These are phyloP conservation scores for Notoglanidium macrostoma DNA, from an alignment of 2,797 vertebrate species.

Conservation along the genomic window DNA sequence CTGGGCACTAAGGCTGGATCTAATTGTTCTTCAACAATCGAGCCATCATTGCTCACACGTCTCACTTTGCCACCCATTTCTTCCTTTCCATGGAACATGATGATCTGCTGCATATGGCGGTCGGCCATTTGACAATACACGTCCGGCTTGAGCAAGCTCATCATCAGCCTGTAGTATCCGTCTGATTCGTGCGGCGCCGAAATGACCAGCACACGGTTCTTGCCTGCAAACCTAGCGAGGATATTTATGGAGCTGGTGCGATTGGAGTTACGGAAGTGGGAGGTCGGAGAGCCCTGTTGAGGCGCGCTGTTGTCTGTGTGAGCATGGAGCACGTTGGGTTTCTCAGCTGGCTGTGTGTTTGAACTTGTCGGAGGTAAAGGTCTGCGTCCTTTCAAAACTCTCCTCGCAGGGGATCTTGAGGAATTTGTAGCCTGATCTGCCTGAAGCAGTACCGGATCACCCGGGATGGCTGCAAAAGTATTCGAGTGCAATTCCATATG, in stretches of 20 bases:
- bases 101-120: conserved; percentile 83
- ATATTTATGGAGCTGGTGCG: conserved; percentile 77
- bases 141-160: conserved; percentile 80
- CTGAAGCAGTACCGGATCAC: conserved; percentile 37
- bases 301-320: conserved; percentile 66
- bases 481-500: conserved; percentile 37
- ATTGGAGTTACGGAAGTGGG: conserved; percentile 68
- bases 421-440: conserved; percentile 45
- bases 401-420: conserved; percentile 42
- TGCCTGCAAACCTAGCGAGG: conserved; percentile 83
- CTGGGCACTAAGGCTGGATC: conserved; percentile 78
- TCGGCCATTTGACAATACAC: conserved; percentile 87
- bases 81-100: conserved; percentile 82
- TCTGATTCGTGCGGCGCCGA: conserved; percentile 82
- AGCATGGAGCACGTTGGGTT: conserved; percentile 66
- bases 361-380: conserved; percentile 27
- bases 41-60: conserved; percentile 79
- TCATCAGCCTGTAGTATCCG: conserved; percentile 85
- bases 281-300: conserved; percentile 63
- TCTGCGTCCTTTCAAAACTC: conserved; percentile 60
- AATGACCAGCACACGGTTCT: conserved; percentile 83
- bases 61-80: conserved; percentile 79
- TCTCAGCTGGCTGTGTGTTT: conserved; percentile 41
- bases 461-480: conserved; percentile 22
- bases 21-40: conserved; percentile 77